These are phyloP conservation scores for Lasioglossum pauxillum DNA, from an alignment of 2,888 invertebrate genomes.

Conservation along the genomic window DNA sequence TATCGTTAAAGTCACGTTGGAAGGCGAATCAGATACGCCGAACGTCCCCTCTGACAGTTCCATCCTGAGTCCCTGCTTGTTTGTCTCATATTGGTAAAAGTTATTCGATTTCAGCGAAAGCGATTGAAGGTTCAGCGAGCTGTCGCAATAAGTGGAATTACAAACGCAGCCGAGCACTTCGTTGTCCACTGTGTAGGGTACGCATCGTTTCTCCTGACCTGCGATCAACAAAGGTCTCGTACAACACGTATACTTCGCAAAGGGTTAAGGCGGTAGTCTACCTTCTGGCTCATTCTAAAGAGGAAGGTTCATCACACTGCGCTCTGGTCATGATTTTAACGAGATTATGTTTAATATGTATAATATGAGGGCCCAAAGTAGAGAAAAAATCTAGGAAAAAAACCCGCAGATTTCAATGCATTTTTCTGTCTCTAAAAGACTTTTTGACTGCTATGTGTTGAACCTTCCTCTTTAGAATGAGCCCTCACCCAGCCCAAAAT, in stretches of 20 bases:
- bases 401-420: no score
- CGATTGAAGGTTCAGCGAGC: constrained; percentile 84
- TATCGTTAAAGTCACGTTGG: constrained; percentile 26
- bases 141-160: constrained; percentile 89
- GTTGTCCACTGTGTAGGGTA: constrained; percentile 72
- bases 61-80: constrained; percentile 87
- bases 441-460: no score
- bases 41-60: constrained; percentile 84
- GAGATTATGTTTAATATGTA: no score
- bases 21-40: rapidly evolving
- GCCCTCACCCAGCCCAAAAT: no score
- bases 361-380: no score
- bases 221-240: background rate
- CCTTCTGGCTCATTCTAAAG: no score
- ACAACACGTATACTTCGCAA: background rate
- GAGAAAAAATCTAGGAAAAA: no score
- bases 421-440: no score
- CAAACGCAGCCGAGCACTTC: constrained; percentile 89
- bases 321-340: no score
- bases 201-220: constrained; percentile 70
- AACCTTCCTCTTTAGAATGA: no score
- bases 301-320: no score
- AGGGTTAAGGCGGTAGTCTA: no score
- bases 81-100: constrained; percentile 86
- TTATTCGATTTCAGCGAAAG: background rate